Percentiles rank a stretch among this genome's conserved stretches.
phyloP scores from a whole-genome alignment of 2,797 vertebrate species.

The Zalophus californianus region DNA sequence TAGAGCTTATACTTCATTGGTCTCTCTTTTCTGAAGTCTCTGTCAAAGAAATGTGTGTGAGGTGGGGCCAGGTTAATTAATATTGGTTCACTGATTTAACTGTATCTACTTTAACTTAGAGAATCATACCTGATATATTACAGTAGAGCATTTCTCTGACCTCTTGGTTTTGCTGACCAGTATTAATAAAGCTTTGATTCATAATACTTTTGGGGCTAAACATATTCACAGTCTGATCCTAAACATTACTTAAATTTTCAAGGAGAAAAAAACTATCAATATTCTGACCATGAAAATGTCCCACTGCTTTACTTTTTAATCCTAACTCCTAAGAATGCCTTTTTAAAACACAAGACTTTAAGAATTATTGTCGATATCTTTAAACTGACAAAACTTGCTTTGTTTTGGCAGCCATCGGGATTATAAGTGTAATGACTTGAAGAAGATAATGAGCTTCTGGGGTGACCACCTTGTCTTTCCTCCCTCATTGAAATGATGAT shows the following conservation, averaged over 20 bases:
- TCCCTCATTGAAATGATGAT: background rate
- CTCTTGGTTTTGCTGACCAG: slow-evolving; percentile 44
- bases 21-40: background rate
- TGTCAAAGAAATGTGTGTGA: background rate
- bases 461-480: background rate
- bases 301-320: slow-evolving; percentile 1
- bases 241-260: slow-evolving; percentile 42
- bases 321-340: background rate
- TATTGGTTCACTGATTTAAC: slow-evolving; percentile 25
- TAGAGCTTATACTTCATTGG: background rate
- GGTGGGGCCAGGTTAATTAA: slow-evolving; percentile 7
- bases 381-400: background rate
- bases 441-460: background rate
- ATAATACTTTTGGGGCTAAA: slow-evolving; percentile 55
- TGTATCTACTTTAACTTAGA: slow-evolving; percentile 23
- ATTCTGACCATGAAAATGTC: slow-evolving; percentile 11
- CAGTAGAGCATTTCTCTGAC: slow-evolving; percentile 41
- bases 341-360: background rate
- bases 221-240: slow-evolving; percentile 23
- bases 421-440: background rate
- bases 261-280: background rate
- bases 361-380: background rate
- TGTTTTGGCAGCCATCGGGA: background rate
- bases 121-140: background rate
- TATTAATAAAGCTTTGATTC: slow-evolving; percentile 59